A percentile compares a stretch with the other conserved stretches of the same genome.
Evolutionary conservation across 2,888 invertebrate genomes (phyloP).

Genomic region (Leptopilina myrica): DNA sequence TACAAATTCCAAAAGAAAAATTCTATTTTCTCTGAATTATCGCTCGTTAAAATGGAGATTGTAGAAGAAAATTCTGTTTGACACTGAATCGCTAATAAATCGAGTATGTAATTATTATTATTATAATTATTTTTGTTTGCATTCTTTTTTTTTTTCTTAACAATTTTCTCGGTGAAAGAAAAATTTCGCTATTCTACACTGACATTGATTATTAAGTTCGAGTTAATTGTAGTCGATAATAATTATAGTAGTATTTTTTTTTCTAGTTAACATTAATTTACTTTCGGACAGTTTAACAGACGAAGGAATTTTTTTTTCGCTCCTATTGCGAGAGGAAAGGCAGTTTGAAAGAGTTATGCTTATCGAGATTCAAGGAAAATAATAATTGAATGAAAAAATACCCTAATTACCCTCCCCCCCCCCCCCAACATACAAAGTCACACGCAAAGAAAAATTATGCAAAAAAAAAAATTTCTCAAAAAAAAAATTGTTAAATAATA

Average conservation of each 20-base stretch:
- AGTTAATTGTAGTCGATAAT: constrained; percentile 58
- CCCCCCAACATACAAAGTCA: no score
- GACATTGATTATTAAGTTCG: constrained; percentile 60
- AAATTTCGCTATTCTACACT: constrained; percentile 44
- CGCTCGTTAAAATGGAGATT: no score
- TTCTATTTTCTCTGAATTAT: no score
- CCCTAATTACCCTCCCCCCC: no score
- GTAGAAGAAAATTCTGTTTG: no score
- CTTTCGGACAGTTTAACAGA: constrained; percentile 62
- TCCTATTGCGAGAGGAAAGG: constrained; percentile 44
- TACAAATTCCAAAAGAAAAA: no score
- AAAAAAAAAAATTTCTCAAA: no score
- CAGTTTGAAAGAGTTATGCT: constrained; percentile 33
- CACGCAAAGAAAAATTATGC: no score
- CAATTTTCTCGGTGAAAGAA: not conserved
- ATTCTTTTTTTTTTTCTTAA: constrained; percentile 40
- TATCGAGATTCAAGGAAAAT: not conserved
- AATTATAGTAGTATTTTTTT: constrained; percentile 42
- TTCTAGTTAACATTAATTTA: constrained; percentile 53
- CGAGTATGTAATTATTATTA: constrained; percentile 42
- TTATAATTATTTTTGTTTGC: constrained; percentile 36
- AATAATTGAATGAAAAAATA: not conserved
- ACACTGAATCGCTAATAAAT: constrained; percentile 21
- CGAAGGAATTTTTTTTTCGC: constrained; percentile 52
- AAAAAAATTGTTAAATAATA: no score